These are phyloP conservation scores for Clivina fossor DNA, from an alignment of 2,888 invertebrate genomes.

Conservation along the genomic window DNA sequence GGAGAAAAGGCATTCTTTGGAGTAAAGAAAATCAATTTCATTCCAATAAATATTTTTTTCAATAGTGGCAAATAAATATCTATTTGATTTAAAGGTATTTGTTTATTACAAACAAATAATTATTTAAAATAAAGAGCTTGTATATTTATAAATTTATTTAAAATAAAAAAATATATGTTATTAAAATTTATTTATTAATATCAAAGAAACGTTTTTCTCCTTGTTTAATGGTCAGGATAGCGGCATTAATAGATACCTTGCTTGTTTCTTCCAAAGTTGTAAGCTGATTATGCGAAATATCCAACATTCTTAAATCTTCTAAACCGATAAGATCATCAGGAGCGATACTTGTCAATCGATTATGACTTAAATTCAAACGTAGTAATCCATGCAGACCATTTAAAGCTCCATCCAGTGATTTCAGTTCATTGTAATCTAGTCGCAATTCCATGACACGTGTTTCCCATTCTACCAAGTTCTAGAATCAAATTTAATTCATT, in stretches of 20 bases:
- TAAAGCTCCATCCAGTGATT: slow-evolving; percentile 71
- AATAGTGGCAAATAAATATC: too few species aligned
- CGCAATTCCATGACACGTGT: slow-evolving; percentile 71
- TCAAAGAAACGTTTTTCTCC: neutral
- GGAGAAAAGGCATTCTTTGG: too few species aligned
- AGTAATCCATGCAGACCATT: slow-evolving; percentile 74
- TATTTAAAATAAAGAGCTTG: too few species aligned
- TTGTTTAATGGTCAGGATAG: too few species aligned
- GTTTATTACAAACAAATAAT: too few species aligned
- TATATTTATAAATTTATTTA: slow-evolving; percentile 9
- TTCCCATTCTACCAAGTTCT: slow-evolving; percentile 78
- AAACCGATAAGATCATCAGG: slow-evolving; percentile 79
- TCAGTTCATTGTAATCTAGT: slow-evolving; percentile 72
- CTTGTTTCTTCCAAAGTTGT: slow-evolving; percentile 79
- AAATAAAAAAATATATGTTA: slow-evolving; percentile 10
- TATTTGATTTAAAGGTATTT: too few species aligned
- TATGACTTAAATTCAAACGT: slow-evolving; percentile 73
- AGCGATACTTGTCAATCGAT: slow-evolving; percentile 70
- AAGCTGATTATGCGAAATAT: slow-evolving; percentile 76
- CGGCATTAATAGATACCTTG: slow-evolving; percentile 67
- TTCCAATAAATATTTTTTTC: too few species aligned
- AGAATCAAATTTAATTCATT: slow-evolving; percentile 45
- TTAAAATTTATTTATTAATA: neutral
- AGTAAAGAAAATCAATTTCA: too few species aligned
- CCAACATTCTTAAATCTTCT: slow-evolving; percentile 71